These are phyloP conservation scores for Chionis minor DNA, from an alignment of 2,113 vertebrate genomes.

Conservation along the genomic window DNA sequence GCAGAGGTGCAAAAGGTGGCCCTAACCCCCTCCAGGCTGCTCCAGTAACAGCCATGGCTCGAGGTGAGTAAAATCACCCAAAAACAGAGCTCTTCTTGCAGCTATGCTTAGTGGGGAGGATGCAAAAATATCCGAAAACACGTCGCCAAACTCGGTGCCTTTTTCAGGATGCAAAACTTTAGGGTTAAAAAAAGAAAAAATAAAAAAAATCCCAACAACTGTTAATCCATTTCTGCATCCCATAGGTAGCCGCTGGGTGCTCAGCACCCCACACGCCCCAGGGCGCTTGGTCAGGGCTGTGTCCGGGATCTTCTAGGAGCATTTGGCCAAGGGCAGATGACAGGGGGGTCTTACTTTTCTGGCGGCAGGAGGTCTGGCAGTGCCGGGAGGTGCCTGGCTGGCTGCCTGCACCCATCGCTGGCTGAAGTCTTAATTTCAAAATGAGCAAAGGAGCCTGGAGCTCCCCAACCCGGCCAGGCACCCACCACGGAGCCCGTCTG, in stretches of 20 bases:
- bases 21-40: neutral
- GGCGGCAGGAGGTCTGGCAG: neutral
- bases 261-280: neutral
- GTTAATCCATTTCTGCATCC: neutral
- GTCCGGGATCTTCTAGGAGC: neutral
- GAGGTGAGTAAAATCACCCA: neutral
- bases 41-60: neutral
- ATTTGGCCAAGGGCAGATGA: neutral
- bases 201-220: neutral
- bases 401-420: neutral
- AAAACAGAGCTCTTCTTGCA: neutral
- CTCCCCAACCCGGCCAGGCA: neutral
- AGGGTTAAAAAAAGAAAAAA: neutral
- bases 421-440: neutral
- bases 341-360: rapidly evolving
- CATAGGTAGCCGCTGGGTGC: neutral
- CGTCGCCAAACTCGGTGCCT: neutral
- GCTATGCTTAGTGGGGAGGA: neutral
- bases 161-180: neutral
- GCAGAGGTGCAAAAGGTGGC: neutral
- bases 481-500: neutral
- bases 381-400: neutral
- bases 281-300: neutral
- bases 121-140: neutral
- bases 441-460: neutral